Evolutionary conservation across 1,140 invertebrate species (phyloP), one percentile per base, ranked within the genome.

Genomic region (Papilio helenus): DNA sequence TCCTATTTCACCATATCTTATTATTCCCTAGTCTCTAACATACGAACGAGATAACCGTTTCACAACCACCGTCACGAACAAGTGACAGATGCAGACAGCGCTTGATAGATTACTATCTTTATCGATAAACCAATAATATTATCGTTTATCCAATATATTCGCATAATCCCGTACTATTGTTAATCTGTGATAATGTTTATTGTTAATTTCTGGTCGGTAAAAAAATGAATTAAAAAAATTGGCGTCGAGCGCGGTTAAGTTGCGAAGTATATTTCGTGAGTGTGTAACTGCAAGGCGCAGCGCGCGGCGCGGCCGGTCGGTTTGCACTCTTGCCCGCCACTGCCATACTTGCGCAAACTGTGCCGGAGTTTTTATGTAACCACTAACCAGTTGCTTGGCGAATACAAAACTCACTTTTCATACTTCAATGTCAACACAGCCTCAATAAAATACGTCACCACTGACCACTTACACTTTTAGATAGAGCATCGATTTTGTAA

Each of bases 341-440:
- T 80, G 81, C 51, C 76, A 76, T 76, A 78, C 83, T 88, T 88
- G 85, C 85, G 84, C 84, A 86, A 88, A 88, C 78, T 84, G 74
- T 76, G 71, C 65, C 46, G 71, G 42, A 42, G 76, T 77, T 77
- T 77, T 88, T 89, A 88, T 85, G 83, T 86, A 88, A 88, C 81
- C 81, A 82, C 82, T 86, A 88, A 88, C 81, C 81, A 82, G 79
- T 79, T 82, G 83, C 80, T 84, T 83, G 77, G 85, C 79, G 85
- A 81, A 83, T 72, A 51, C 76, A 82, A 68, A 87, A 88, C 85
- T 83, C 82, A 83, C 74, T 85, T 86, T 80, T 82, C 82, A 79
- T 82, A 81, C 82, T 78, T 84, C 87, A 88, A 87, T 88, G 87
- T 85, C 87, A 87, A 83, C 80, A 83, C 9, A 77, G 85, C 78